phyloP scores from a whole-genome alignment of 1,140 invertebrate species.

The Nilaparvata lugens region DNA sequence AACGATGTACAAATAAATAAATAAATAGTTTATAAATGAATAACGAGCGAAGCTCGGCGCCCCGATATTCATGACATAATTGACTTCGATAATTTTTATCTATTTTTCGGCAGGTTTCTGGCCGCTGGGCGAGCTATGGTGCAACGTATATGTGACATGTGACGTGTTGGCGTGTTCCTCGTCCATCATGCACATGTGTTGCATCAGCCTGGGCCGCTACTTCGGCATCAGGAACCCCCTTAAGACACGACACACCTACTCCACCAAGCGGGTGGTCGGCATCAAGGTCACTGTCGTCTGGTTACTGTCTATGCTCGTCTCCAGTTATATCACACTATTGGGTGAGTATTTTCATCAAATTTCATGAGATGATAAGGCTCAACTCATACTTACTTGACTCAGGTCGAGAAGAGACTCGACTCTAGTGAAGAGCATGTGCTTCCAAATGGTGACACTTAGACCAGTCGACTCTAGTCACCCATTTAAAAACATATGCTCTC shows the following conservation, averaged over 20 bases:
- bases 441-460: no score
- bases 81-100: no score
- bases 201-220: slow-evolving; percentile 88
- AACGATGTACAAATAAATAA: no score
- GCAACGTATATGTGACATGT: slow-evolving; percentile 87
- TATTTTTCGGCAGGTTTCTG: slow-evolving; percentile 75
- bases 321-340: slow-evolving; percentile 77
- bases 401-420: no score
- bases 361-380: no score
- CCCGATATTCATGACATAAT: no score
- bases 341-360: slow-evolving; percentile 59
- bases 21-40: no score
- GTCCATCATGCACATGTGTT: slow-evolving; percentile 96
- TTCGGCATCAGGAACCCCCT: slow-evolving; percentile 84
- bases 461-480: no score
- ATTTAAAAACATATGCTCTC: no score
- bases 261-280: slow-evolving; percentile 65
- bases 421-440: no score
- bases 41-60: no score
- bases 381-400: no score
- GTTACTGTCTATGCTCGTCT: slow-evolving; percentile 76
- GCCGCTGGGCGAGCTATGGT: slow-evolving; percentile 79
- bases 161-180: slow-evolving; percentile 92
- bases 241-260: slow-evolving; percentile 59
- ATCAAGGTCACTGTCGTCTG: slow-evolving; percentile 78